Conservation (phyloP, 1,140 invertebrate species). For the Cyphomyrmex costatus region DNA sequence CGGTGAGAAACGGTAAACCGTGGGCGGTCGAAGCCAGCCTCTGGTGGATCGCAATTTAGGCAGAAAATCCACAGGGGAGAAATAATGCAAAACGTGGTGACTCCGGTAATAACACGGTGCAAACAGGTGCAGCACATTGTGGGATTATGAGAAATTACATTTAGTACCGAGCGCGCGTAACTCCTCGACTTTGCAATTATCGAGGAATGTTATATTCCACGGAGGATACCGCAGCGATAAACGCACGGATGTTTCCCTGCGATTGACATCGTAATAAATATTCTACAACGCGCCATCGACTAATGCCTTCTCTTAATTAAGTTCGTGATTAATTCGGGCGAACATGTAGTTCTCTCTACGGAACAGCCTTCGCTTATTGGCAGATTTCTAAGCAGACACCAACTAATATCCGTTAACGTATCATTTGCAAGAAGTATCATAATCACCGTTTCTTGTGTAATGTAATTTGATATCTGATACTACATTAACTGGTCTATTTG, state of each 20-base stretch:
- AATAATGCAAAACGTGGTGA: slow-evolving; percentile 46
- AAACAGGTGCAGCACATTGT: slow-evolving; percentile 44
- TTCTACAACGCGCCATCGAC: slow-evolving; percentile 1
- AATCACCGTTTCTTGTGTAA: neutral
- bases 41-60: slow-evolving; percentile 46
- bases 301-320: slow-evolving; percentile 33
- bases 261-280: slow-evolving; percentile 23
- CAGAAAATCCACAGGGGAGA: slow-evolving; percentile 13
- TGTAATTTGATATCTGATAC: slow-evolving; percentile 10
- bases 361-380: neutral
- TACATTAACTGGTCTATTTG: neutral
- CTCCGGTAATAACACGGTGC: slow-evolving; percentile 46
- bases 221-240: slow-evolving; percentile 15
- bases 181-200: slow-evolving; percentile 27
- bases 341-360: neutral
- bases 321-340: slow-evolving; percentile 33
- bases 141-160: slow-evolving; percentile 50
- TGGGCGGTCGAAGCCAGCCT: neutral
- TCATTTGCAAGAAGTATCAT: neutral
- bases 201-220: neutral
- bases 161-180: neutral
- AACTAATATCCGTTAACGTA: neutral
- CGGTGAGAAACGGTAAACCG: slow-evolving; percentile 20
- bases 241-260: neutral
- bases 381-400: neutral